A percentile compares a stretch with the other conserved stretches of the same genome.
Conservation (phyloP, 2,888 invertebrate genomes). For the Synanthedon formicaeformis region DNA sequence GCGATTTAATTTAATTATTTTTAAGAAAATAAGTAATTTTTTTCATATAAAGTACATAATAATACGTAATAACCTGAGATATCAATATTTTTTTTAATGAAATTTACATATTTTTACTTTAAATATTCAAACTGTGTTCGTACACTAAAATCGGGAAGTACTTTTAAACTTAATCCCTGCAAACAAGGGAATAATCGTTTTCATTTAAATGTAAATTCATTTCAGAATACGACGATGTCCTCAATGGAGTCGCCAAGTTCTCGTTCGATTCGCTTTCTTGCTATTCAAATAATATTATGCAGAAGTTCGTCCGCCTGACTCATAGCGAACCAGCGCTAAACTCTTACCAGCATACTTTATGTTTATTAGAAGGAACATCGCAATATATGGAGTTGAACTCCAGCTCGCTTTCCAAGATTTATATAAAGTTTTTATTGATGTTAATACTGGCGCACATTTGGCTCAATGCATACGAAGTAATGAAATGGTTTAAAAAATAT, state of each 20-base stretch:
- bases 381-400: slow-evolving; percentile 9
- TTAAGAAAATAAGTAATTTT: no score
- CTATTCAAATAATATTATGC: slow-evolving; percentile 49
- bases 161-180: slow-evolving; percentile 43
- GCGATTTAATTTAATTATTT: no score
- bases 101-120: slow-evolving; percentile 2
- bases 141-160: slow-evolving; percentile 20
- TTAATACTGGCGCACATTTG: no score
- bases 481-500: no score
- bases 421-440: neutral
- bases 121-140: slow-evolving; percentile 32
- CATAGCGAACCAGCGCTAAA: slow-evolving; percentile 20
- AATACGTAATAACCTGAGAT: no score
- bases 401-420: no score
- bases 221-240: slow-evolving; percentile 31
- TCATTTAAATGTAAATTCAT: slow-evolving; percentile 54
- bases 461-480: neutral
- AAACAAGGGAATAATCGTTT: slow-evolving; percentile 57
- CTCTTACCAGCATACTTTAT: slow-evolving; percentile 33
- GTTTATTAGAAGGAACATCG: slow-evolving; percentile 20
- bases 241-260: slow-evolving; percentile 38
- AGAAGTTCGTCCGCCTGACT: slow-evolving; percentile 23
- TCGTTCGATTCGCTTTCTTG: slow-evolving; percentile 34
- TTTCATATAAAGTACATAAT: no score
- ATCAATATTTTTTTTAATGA: no score